Evolutionary conservation across 2,113 vertebrate species (phyloP), one percentile per base, ranked within the genome.

Genomic region (Callipepla squamata): DNA sequence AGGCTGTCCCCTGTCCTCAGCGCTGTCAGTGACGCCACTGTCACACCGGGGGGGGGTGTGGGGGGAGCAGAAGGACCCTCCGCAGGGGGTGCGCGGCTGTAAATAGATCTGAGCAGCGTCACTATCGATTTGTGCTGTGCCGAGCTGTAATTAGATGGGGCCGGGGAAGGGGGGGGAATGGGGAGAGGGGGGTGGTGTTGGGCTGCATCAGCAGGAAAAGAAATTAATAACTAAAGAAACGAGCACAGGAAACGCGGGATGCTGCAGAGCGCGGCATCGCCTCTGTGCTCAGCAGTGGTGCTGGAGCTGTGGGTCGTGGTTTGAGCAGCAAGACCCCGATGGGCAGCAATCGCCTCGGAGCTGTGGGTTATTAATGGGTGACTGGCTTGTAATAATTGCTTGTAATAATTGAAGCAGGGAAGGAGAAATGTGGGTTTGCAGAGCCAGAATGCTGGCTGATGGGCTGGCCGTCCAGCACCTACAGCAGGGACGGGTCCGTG

Each of bases 141-240:
- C 26, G 53, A 55, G 53, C 53, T 55, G 53, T 55, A 55, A 55
- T 55, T 55, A 55, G 53, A 30, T 55, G 51, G 28, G 51, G 51
- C 51, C 13, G 22, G 48, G 48, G 48, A 23, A 20, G 47, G 47
- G 47, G 47, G 47, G 45, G 9, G 47, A 21, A 21, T 11, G 48
- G 22, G 22, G 48, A 21, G 47, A 11, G 20, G 12, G 21, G 21
- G 21, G 50, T 23, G 23, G 23, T 50, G 48, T 23, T 89, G 97
- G 98, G 98, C 98, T 97, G 98, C 70, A 96, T 98, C 98, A 98
- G 98, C 98, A 98, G 96, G 98, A 98, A 89, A 91, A 88, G 6
- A 50, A 93, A 97, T 92, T 91, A 93, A 96, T 91, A 96, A 96
- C 95, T 90, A 93, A 96, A 93, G 90, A 91, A 87, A 82, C 26